These are phyloP conservation scores for Charadrius vociferus DNA, from an alignment of 2,113 vertebrate genomes.

Conservation along the genomic window DNA sequence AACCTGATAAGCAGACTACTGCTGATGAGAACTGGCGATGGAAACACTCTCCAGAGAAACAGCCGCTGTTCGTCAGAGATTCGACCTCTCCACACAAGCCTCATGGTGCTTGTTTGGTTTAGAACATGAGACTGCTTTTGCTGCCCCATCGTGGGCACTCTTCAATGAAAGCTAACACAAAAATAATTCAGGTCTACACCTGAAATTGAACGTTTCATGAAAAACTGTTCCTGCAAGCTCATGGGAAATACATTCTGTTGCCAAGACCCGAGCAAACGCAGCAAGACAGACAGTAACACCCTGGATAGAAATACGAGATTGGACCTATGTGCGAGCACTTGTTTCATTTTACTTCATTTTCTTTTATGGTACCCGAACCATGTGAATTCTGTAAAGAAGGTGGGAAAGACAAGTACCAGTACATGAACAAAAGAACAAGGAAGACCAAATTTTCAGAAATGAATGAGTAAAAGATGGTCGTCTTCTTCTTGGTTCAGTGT, in stretches of 20 bases:
- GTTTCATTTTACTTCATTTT: not conserved
- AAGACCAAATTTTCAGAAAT: not conserved
- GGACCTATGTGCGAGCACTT: not conserved
- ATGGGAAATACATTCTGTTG: not conserved
- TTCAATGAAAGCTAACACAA: not conserved
- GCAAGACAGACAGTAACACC: not conserved
- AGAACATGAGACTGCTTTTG: not conserved
- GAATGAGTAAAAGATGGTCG: not conserved
- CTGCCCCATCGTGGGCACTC: accelerated
- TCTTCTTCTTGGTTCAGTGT: not conserved
- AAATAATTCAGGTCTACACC: not conserved
- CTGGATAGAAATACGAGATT: not conserved
- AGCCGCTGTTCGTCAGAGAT: accelerated
- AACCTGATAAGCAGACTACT: not conserved
- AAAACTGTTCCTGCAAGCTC: not conserved
- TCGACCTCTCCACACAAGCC: not conserved
- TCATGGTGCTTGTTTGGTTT: not conserved
- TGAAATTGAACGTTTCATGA: not conserved
- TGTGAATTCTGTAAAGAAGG: not conserved
- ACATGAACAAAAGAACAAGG: not conserved
- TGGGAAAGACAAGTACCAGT: not conserved
- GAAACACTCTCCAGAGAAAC: not conserved
- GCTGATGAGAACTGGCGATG: not conserved
- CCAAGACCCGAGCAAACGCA: not conserved
- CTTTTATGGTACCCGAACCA: not conserved